These are phyloP conservation scores for Lepus townsendii DNA, from an alignment of 2,797 vertebrate species.

Conservation along the genomic window DNA sequence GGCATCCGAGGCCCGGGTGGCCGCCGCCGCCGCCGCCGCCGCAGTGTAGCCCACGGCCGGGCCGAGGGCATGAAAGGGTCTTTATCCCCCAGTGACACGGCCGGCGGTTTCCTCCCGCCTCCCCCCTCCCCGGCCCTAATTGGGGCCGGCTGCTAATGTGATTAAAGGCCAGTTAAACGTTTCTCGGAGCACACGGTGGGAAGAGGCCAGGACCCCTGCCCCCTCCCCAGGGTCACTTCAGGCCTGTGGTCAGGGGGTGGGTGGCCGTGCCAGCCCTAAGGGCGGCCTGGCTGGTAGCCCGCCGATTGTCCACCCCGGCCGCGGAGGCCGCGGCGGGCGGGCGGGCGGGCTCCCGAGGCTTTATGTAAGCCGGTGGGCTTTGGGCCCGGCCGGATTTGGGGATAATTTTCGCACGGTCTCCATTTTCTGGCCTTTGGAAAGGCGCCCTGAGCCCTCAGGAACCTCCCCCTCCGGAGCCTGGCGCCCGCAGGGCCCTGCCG, in stretches of 20 bases:
- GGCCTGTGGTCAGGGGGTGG: slow-evolving; percentile 76
- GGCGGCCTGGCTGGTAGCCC: slow-evolving; percentile 84
- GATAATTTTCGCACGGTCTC: slow-evolving; percentile 78
- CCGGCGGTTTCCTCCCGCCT: slow-evolving; percentile 80
- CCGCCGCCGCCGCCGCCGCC: slow-evolving; percentile 55
- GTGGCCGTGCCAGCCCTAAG: slow-evolving; percentile 77
- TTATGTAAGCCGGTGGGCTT: slow-evolving; percentile 89
- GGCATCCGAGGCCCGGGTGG: slow-evolving; percentile 74
- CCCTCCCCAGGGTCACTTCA: slow-evolving; percentile 73
- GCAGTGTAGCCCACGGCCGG: slow-evolving; percentile 77
- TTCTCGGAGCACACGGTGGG: slow-evolving; percentile 85
- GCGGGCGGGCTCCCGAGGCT: slow-evolving; percentile 80
- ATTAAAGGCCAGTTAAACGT: slow-evolving; percentile 88
- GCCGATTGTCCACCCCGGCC: slow-evolving; percentile 82
- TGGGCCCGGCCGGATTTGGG: slow-evolving; percentile 83
- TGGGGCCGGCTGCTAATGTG: slow-evolving; percentile 87
- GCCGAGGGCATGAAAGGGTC: slow-evolving; percentile 86
- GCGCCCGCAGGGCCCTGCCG: slow-evolving; percentile 12
- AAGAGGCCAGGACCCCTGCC: slow-evolving; percentile 79
- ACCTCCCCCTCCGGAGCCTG: slow-evolving; percentile 58
- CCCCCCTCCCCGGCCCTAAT: slow-evolving; percentile 86
- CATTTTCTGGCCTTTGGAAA: slow-evolving; percentile 80
- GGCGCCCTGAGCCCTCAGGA: slow-evolving; percentile 57
- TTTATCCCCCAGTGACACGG: slow-evolving; percentile 89
- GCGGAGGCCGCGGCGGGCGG: slow-evolving; percentile 73